Conservation (phyloP, 2,113 vertebrate genomes). For the Eolophus roseicapilla region DNA sequence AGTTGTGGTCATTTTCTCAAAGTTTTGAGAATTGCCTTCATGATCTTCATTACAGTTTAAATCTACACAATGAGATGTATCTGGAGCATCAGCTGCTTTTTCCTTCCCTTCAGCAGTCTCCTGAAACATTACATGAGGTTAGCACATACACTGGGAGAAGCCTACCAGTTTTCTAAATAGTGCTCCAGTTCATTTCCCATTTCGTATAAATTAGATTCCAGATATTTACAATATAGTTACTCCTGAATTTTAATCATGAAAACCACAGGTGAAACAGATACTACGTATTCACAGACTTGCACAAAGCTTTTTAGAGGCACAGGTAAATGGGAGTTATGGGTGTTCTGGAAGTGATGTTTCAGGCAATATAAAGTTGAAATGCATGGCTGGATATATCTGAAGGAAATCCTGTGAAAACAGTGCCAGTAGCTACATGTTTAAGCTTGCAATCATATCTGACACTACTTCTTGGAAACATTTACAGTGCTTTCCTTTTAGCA, state of each 20-base stretch:
- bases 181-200: not conserved
- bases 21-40: not conserved
- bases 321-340: not conserved
- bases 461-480: not conserved
- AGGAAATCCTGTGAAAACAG: not conserved
- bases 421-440: not conserved
- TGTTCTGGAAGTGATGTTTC: not conserved
- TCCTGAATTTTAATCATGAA: not conserved
- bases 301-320: not conserved
- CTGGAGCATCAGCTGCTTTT: not conserved
- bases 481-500: not conserved
- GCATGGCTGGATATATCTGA: not conserved
- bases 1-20: not conserved
- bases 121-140: conserved; percentile 56
- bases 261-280: not conserved
- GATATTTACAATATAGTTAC: not conserved
- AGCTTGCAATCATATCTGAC: not conserved
- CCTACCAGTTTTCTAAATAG: not conserved
- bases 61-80: conserved; percentile 8
- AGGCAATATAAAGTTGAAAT: not conserved
- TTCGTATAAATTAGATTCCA: not conserved
- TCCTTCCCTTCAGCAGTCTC: not conserved
- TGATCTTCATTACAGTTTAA: not conserved
- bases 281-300: not conserved
- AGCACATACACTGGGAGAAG: not conserved